These are phyloP conservation scores for Halichoeres trimaculatus DNA, from an alignment of 2,113 vertebrate species.

Conservation along the genomic window DNA sequence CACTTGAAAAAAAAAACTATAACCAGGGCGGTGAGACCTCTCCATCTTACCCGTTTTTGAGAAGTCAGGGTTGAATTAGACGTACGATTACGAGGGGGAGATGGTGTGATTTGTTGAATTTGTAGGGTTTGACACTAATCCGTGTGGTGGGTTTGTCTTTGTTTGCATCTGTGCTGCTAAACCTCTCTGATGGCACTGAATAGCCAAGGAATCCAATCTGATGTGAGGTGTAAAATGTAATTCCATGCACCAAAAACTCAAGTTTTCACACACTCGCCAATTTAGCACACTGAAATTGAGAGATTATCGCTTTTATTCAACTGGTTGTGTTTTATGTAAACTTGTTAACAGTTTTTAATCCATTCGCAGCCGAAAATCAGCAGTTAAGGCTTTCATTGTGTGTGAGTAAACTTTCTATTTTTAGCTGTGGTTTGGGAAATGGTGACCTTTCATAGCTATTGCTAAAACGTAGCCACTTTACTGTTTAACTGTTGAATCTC, in stretches of 20 bases:
- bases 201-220: not conserved
- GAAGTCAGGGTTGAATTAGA: slow-evolving; percentile 7
- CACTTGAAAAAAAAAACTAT: not conserved
- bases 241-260: not conserved
- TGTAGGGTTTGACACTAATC: slow-evolving; percentile 36
- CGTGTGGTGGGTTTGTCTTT: not conserved
- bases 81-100: not conserved
- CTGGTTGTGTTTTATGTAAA: slow-evolving; percentile 5
- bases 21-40: slow-evolving; percentile 24
- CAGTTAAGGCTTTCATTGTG: slow-evolving; percentile 5
- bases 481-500: slow-evolving; percentile 17
- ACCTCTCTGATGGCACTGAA: slow-evolving; percentile 1
- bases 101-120: slow-evolving; percentile 19
- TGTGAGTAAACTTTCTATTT: not conserved
- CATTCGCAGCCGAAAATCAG: slow-evolving; percentile 13
- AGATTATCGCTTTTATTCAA: slow-evolving; percentile 56
- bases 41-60: not conserved
- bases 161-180: slow-evolving; percentile 6
- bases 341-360: slow-evolving; percentile 52
- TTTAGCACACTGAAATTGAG: slow-evolving; percentile 26
- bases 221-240: slow-evolving; percentile 1
- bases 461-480: not conserved
- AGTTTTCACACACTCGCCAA: slow-evolving; percentile 8
- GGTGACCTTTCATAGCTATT: slow-evolving; percentile 4
- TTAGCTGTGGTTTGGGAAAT: slow-evolving; percentile 9